phyloP scores from a whole-genome alignment of 2,113 vertebrate species.

The Hippotragus niger region DNA sequence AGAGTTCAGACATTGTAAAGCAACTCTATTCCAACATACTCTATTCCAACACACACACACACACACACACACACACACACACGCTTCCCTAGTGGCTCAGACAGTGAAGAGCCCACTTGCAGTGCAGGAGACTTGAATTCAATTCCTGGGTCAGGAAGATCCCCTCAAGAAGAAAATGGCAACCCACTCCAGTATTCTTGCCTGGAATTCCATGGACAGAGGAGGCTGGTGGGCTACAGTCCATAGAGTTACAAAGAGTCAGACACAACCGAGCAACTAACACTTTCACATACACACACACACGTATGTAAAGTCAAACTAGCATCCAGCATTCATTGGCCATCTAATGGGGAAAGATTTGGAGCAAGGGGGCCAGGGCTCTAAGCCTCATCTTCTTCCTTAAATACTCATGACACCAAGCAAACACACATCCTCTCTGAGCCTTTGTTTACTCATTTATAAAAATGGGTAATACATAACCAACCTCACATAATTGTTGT shows the following conservation, averaged over 20 bases:
- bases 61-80: background rate
- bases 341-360: background rate
- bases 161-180: background rate
- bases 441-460: background rate
- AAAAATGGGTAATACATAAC: background rate
- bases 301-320: background rate
- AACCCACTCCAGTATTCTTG: background rate
- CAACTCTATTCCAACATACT: background rate
- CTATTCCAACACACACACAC: background rate
- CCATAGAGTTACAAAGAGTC: background rate
- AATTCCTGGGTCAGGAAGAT: fast-evolving
- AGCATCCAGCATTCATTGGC: background rate
- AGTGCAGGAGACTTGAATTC: background rate
- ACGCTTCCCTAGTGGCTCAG: background rate
- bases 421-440: background rate
- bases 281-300: background rate
- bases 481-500: background rate
- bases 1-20: background rate
- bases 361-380: background rate
- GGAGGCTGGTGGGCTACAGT: background rate
- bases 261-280: background rate
- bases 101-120: background rate
- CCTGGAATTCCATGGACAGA: background rate
- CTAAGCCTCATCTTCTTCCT: background rate
- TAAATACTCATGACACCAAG: background rate